Evolutionary conservation across 2,113 vertebrate species (phyloP).

Genomic region (Ornithorhynchus anatinus): DNA sequence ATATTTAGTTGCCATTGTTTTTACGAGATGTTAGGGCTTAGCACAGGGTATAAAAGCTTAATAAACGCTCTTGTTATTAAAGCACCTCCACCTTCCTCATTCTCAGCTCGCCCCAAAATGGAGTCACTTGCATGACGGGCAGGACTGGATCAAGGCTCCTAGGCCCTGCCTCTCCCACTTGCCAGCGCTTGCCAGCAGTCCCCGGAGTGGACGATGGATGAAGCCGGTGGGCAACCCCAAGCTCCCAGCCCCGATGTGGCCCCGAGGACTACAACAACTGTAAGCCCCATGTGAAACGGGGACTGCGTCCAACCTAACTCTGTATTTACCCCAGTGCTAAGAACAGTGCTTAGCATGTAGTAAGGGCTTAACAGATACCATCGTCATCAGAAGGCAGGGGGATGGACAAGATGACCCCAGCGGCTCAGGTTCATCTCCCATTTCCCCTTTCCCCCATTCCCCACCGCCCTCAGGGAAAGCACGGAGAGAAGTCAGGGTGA

Average conservation of each 20-base stretch:
- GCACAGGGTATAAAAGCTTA: too few species aligned
- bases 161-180: background rate
- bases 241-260: background rate
- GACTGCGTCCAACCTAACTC: too few species aligned
- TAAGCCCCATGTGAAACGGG: too few species aligned
- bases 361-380: too few species aligned
- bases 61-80: too few species aligned
- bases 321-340: background rate
- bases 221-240: background rate
- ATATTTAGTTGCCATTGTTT: too few species aligned
- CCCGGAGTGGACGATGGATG: background rate
- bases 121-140: background rate
- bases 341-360: background rate
- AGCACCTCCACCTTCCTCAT: background rate
- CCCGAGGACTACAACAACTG: too few species aligned
- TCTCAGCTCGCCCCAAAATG: background rate
- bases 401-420: too few species aligned
- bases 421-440: background rate
- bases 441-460: background rate
- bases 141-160: background rate
- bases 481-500: background rate
- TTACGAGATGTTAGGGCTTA: too few species aligned
- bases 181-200: background rate
- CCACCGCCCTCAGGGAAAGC: background rate
- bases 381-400: background rate